phyloP scores from a whole-genome alignment of 2,888 invertebrate species.

The Bellardia bayeri region DNA sequence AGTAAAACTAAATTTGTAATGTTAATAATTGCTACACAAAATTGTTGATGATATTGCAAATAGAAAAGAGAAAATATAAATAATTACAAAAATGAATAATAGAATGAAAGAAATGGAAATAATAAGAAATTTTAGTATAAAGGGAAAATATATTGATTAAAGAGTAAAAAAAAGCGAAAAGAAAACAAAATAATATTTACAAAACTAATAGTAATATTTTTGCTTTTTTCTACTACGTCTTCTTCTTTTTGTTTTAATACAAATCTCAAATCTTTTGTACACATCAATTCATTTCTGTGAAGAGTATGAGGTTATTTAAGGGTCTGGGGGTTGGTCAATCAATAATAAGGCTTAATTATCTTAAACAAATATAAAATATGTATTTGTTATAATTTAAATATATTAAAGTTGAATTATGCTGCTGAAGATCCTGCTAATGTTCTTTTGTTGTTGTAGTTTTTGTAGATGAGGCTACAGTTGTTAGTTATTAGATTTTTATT shows the following conservation, averaged over 20 bases:
- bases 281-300: slow-evolving; percentile 19
- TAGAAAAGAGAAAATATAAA: slow-evolving; percentile 40
- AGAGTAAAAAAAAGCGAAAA: slow-evolving; percentile 30
- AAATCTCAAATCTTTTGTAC: slow-evolving; percentile 32
- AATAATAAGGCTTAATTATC: slow-evolving; percentile 47
- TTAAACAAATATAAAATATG: slow-evolving; percentile 40
- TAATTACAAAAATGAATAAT: slow-evolving; percentile 31
- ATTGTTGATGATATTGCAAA: slow-evolving; percentile 64
- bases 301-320: background rate
- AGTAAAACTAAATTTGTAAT: slow-evolving; percentile 57
- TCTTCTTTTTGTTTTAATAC: slow-evolving; percentile 22
- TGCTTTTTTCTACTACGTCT: slow-evolving; percentile 26
- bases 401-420: slow-evolving; percentile 59
- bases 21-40: slow-evolving; percentile 34
- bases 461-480: slow-evolving; percentile 11
- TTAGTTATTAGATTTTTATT: slow-evolving; percentile 36
- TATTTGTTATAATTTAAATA: slow-evolving; percentile 20
- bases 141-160: slow-evolving; percentile 32
- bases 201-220: slow-evolving; percentile 46
- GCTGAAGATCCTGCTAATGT: slow-evolving; percentile 63
- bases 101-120: slow-evolving; percentile 17
- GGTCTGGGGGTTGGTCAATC: background rate
- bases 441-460: slow-evolving; percentile 23
- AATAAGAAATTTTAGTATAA: slow-evolving; percentile 1
- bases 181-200: slow-evolving; percentile 42